These are phyloP conservation scores for Panthera tigris DNA, from an alignment of 2,113 vertebrate genomes.

Conservation along the genomic window DNA sequence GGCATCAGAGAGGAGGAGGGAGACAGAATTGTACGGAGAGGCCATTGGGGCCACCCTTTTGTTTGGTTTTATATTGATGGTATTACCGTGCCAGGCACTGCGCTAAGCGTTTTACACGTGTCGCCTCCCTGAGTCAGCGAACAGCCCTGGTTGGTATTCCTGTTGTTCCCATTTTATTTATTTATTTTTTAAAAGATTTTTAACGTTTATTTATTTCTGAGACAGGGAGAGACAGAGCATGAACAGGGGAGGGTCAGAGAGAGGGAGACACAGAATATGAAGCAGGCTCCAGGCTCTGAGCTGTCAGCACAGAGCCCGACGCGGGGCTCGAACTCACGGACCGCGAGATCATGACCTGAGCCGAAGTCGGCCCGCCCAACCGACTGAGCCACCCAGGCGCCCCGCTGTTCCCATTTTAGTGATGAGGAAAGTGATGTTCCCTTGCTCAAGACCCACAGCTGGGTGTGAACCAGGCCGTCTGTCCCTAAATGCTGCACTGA, in stretches of 20 bases:
- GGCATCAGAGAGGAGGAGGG: not conserved
- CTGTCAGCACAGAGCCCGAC: not conserved
- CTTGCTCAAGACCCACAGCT: not conserved
- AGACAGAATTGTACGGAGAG: not conserved
- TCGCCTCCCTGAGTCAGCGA: not conserved
- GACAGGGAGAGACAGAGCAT: not conserved
- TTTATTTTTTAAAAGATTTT: not conserved
- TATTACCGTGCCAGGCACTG: fast-evolving
- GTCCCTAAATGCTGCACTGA: not conserved
- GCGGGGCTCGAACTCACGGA: not conserved
- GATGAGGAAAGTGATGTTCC: not conserved
- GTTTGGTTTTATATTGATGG: not conserved
- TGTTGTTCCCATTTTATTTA: not conserved
- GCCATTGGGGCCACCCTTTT: not conserved
- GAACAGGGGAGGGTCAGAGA: not conserved
- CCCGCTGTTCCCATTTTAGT: not conserved
- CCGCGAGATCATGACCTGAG: not conserved
- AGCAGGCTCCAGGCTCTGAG: not conserved
- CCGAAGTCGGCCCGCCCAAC: not conserved
- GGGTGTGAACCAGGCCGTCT: not conserved
- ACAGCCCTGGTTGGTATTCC: not conserved
- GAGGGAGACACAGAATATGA: not conserved
- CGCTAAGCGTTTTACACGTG: not conserved
- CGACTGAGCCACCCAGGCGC: not conserved
- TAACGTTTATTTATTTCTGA: not conserved